Evolutionary conservation across 1,140 invertebrate genomes (phyloP).

Genomic region (Polypedilum pembai): DNA sequence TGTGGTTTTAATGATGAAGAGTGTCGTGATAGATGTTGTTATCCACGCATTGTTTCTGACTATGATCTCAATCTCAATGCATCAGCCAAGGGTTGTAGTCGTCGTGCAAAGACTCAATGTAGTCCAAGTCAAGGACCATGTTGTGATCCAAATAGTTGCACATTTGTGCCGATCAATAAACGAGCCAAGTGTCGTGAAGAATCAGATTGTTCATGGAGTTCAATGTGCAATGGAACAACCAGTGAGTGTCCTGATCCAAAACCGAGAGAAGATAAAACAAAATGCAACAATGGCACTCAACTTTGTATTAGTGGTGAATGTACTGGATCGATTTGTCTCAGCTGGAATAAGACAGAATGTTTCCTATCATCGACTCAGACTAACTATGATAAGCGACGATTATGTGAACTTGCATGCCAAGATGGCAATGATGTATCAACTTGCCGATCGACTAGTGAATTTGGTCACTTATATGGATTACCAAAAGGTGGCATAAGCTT

Average conservation of each 20-base stretch:
- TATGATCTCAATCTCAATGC: constrained; percentile 60
- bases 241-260: constrained; percentile 77
- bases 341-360: constrained; percentile 91
- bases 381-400: constrained; percentile 70
- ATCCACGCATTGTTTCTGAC: constrained; percentile 69
- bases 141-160: constrained; percentile 73
- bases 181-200: constrained; percentile 70
- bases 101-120: constrained; percentile 72
- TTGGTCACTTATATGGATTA: constrained; percentile 63
- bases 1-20: constrained; percentile 94
- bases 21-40: constrained; percentile 90
- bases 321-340: constrained; percentile 88
- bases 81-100: constrained; percentile 69
- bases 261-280: constrained; percentile 70
- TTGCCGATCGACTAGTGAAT: constrained; percentile 82
- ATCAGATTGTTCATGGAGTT: constrained; percentile 80
- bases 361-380: constrained; percentile 81
- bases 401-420: constrained; percentile 95
- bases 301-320: constrained; percentile 93
- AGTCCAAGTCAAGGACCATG: constrained; percentile 96
- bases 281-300: constrained; percentile 75
- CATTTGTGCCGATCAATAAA: constrained; percentile 59
- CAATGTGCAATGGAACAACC: constrained; percentile 76
- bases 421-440: constrained; percentile 65
- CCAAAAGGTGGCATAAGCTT: constrained; percentile 80